Evolutionary conservation across 2,797 vertebrate genomes (phyloP), one percentile per base, ranked within the genome.

Genomic region (Parauchenoglanis punctatus): DNA sequence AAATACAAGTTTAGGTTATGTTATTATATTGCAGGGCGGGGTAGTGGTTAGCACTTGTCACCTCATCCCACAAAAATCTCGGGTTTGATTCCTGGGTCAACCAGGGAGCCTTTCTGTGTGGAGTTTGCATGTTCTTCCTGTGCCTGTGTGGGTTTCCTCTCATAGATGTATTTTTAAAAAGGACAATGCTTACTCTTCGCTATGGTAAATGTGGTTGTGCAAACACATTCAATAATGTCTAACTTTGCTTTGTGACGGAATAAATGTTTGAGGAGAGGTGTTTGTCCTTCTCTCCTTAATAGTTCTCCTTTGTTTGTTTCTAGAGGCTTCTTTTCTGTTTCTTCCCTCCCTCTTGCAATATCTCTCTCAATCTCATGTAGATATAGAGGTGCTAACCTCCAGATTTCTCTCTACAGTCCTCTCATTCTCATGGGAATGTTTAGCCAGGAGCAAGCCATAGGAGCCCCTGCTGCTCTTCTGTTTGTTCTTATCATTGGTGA

Each of bases 391-490:
- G 35, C 35, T 81, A 61, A 25, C 78, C 6, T 61, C 1, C 56
- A 81, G 11, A 81, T 81, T 81, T 12, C 78, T 81, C 35, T 25
- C 11, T 44, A 35, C 11, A 44, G 12, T n/a, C 58, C 35, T 81
- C 35, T 44, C 7, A 61, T 61, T 61, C 78, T 61, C 31, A 83
- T 20, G 78, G 65, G 84, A 89, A 40, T 31, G 35, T 25, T 46
- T 59, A 59, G 52, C 67, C 73, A 83, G 72, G 35, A 86, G 76
- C n/a, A 82, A 56, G 28, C 44, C 17, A 70, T 0, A 23, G 58
- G 84, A 87, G 73, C 40, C 86, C 18, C 49, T 56, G 4, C 35
- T 84, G 28, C 40, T 81, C 58, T 85, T 15, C 63, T 59, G 17
- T 68, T 86, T 80, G 6, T 61, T 70, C 58, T 61, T 6, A 56